Percentiles rank a stretch among this genome's conserved stretches.
Evolutionary conservation across 2,888 invertebrate genomes (phyloP).

Genomic region (Rhagonycha fulva): DNA sequence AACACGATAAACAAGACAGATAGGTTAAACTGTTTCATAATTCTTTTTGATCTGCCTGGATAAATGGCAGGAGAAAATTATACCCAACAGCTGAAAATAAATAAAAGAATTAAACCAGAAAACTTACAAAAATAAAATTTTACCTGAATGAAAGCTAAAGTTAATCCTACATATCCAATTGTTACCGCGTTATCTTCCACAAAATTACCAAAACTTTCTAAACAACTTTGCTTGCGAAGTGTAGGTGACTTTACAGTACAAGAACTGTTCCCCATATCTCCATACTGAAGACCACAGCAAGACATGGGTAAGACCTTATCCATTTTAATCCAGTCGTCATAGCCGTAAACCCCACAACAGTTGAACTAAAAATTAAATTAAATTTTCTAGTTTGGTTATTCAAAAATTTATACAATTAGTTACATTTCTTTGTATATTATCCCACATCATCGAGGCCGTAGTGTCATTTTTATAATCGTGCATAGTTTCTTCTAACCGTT

Average conservation of each 20-base stretch:
- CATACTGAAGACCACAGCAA: constrained; percentile 63
- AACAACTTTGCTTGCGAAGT: constrained; percentile 67
- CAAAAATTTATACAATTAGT: constrained; percentile 47
- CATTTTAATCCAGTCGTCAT: constrained; percentile 65
- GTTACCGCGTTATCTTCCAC: constrained; percentile 73
- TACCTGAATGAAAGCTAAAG: constrained; percentile 87
- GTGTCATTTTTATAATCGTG: constrained; percentile 61
- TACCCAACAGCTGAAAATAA: constrained; percentile 76
- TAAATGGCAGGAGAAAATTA: constrained; percentile 88
- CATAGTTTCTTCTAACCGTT: constrained; percentile 70
- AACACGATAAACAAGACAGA: background rate
- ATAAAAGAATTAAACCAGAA: constrained; percentile 24
- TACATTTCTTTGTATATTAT: constrained; percentile 81
- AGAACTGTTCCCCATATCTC: constrained; percentile 56
- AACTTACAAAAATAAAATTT: constrained; percentile 19
- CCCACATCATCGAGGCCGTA: constrained; percentile 72
- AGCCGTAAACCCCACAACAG: constrained; percentile 73
- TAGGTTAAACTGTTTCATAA: constrained; percentile 32
- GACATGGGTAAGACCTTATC: constrained; percentile 61
- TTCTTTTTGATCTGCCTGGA: constrained; percentile 77
- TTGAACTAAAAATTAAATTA: constrained; percentile 61
- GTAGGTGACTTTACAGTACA: constrained; percentile 44
- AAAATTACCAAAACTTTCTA: constrained; percentile 63
- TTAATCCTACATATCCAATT: constrained; percentile 81
- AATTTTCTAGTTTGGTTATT: background rate